Percentiles rank a stretch among this genome's conserved stretches.
Conservation (phyloP, 1,140 invertebrate genomes). For the Portunus trituberculatus region DNA sequence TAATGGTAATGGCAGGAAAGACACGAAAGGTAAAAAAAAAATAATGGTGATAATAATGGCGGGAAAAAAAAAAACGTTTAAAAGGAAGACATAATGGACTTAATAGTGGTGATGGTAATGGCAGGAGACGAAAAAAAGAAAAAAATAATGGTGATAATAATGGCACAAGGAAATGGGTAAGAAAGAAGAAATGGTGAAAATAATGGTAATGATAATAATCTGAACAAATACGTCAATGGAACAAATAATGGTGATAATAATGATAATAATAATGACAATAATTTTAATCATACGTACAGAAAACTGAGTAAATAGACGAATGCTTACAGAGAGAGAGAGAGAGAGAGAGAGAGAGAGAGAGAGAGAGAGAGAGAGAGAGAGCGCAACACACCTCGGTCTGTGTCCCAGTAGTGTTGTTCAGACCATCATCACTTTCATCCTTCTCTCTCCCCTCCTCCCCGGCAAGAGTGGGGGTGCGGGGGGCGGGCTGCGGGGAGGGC, state of each 20-base stretch:
- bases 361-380: neutral
- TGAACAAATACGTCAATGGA: too few species aligned
- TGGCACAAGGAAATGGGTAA: neutral
- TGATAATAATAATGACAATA: neutral
- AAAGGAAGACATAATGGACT: neutral
- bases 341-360: slow-evolving; percentile 26
- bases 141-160: neutral
- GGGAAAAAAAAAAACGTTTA: neutral
- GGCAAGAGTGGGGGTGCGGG: neutral
- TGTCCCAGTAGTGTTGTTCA: slow-evolving; percentile 45
- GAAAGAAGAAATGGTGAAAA: neutral
- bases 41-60: neutral
- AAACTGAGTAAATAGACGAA: neutral
- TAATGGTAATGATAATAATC: neutral
- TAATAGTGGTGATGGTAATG: too few species aligned
- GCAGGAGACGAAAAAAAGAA: neutral
- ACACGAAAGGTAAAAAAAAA: neutral
- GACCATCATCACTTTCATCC: neutral
- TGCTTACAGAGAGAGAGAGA: slow-evolving; percentile 24
- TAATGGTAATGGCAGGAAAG: neutral
- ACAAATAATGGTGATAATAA: neutral
- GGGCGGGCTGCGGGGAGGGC: slow-evolving; percentile 21
- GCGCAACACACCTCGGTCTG: slow-evolving; percentile 62
- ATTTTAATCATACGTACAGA: too few species aligned
- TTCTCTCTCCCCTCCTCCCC: neutral